These are phyloP conservation scores for Platygyra sinensis DNA, from an alignment of 64 coral and sea anemone genomes.

Conservation along the genomic window DNA sequence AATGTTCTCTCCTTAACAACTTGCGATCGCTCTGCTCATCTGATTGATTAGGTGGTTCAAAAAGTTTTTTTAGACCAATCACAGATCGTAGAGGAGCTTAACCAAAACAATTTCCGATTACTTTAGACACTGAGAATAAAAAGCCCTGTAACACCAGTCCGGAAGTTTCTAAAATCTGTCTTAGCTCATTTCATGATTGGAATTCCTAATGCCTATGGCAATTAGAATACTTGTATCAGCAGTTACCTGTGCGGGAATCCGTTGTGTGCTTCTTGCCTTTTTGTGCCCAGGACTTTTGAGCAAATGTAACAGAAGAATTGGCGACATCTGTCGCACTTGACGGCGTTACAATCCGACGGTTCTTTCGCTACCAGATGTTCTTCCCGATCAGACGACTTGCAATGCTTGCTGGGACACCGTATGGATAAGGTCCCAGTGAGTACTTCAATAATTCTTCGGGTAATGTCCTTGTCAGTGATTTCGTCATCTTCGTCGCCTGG, in stretches of 20 bases:
- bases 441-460: background rate
- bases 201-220: too few species aligned
- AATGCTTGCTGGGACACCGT: constrained; percentile 13
- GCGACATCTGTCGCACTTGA: constrained; percentile 12
- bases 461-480: background rate
- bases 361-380: background rate
- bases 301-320: constrained; percentile 62
- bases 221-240: background rate
- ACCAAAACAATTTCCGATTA: too few species aligned
- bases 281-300: constrained; percentile 7
- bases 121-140: too few species aligned
- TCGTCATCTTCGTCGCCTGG: background rate
- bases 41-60: too few species aligned
- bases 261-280: constrained; percentile 25
- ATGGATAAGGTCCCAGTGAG: constrained; percentile 19
- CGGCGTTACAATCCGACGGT: constrained; percentile 41
- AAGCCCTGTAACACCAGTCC: too few species aligned
- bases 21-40: too few species aligned
- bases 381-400: background rate
- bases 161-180: too few species aligned
- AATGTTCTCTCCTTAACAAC: too few species aligned
- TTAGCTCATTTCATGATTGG: too few species aligned
- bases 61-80: too few species aligned
- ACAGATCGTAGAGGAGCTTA: too few species aligned
- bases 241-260: constrained; percentile 54